phyloP scores from a whole-genome alignment of 2,797 vertebrate species.

The Sparus aurata region DNA sequence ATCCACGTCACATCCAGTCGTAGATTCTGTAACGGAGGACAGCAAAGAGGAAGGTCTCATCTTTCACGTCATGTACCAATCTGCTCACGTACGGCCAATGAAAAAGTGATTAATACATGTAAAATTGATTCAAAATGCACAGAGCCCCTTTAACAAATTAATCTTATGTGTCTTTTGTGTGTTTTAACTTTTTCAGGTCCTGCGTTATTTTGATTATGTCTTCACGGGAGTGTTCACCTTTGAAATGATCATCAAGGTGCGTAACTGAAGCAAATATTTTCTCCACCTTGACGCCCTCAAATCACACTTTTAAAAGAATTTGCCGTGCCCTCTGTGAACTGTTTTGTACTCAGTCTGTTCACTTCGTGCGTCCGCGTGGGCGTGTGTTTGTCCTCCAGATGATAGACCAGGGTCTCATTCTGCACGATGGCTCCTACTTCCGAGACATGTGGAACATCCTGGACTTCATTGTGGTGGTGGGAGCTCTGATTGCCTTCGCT shows the following conservation, averaged over 20 bases:
- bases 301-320: slow-evolving; percentile 1
- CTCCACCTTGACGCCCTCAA: not conserved
- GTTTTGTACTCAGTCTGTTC: not conserved
- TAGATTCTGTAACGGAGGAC: no score
- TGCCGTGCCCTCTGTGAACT: not conserved
- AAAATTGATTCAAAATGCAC: no score
- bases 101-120: no score
- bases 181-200: slow-evolving; percentile 86
- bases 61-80: no score
- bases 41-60: no score
- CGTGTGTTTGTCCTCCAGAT: slow-evolving; percentile 85
- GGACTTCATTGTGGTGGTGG: slow-evolving; percentile 99
- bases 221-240: slow-evolving; percentile 99
- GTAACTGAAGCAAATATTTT: slow-evolving; percentile 17
- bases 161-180: not conserved
- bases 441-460: slow-evolving; percentile 99
- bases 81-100: no score
- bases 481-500: slow-evolving; percentile 96
- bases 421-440: slow-evolving; percentile 97
- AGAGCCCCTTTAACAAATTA: no score
- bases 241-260: slow-evolving; percentile 99
- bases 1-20: no score
- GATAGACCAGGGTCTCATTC: slow-evolving; percentile 98
- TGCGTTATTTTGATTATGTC: slow-evolving; percentile 98
- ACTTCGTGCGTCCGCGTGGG: not conserved